Evolutionary conservation across 2,113 vertebrate genomes (phyloP).

Genomic region (Melanocharis versteri): DNA sequence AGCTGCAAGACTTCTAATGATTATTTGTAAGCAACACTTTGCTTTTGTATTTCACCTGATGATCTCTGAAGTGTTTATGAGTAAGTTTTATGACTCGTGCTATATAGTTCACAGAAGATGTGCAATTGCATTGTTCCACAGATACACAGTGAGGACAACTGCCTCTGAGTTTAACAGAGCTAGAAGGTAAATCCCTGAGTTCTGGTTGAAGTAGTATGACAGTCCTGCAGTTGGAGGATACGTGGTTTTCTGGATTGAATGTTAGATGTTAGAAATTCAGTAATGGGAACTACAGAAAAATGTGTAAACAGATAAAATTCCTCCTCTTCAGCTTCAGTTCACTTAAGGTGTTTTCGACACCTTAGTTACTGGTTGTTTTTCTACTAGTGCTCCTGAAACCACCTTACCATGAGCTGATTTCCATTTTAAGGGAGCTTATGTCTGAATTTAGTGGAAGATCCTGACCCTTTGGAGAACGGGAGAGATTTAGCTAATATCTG

Average conservation of each 20-base stretch:
- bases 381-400: neutral
- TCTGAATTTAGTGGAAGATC: neutral
- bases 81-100: neutral
- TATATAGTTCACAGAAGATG: neutral
- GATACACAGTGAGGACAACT: neutral
- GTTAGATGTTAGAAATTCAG: neutral
- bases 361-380: neutral
- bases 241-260: neutral
- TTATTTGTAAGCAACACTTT: neutral
- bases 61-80: neutral
- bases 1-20: neutral
- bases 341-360: neutral
- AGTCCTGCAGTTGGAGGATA: neutral
- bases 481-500: neutral
- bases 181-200: neutral
- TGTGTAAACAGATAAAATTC: neutral
- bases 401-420: neutral
- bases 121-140: neutral
- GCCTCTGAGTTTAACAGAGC: neutral
- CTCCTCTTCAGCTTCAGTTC: neutral
- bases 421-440: neutral
- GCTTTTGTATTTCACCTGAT: neutral
- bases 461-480: neutral
- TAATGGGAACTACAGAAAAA: neutral
- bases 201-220: neutral